phyloP scores from a whole-genome alignment of 1,140 invertebrate species.

The Drosophila tani region DNA sequence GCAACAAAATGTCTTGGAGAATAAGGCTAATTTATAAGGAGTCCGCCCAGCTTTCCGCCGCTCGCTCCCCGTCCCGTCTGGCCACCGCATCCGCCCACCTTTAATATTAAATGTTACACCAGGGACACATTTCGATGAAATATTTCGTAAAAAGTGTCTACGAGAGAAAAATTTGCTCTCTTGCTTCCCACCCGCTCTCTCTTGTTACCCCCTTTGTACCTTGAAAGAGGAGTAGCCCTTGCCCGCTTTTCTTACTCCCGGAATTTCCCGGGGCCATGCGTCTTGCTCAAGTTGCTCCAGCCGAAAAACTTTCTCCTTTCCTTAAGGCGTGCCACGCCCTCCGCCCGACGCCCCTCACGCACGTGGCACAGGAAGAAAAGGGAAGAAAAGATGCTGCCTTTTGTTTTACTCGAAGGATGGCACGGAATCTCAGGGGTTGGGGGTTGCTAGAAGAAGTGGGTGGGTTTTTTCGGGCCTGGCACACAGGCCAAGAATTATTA shows the following conservation, averaged over 20 bases:
- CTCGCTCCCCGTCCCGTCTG: neutral
- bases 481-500: constrained; percentile 81
- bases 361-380: constrained; percentile 65
- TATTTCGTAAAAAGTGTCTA: constrained; percentile 85
- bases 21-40: constrained; percentile 84
- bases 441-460: constrained; percentile 15
- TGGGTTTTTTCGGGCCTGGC: constrained; percentile 55
- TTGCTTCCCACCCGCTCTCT: constrained; percentile 7
- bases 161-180: constrained; percentile 71
- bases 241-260: constrained; percentile 7
- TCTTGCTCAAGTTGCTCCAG: constrained; percentile 65
- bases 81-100: constrained; percentile 65
- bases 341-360: constrained; percentile 49
- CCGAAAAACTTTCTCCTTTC: constrained; percentile 82
- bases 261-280: constrained; percentile 56
- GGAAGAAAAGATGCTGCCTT: constrained; percentile 68
- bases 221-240: constrained; percentile 10
- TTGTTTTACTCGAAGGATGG: constrained; percentile 53
- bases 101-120: constrained; percentile 85
- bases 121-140: constrained; percentile 85
- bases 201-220: constrained; percentile 3
- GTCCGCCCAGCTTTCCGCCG: constrained; percentile 24
- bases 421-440: neutral
- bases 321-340: constrained; percentile 66
- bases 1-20: constrained; percentile 83